Conservation (phyloP, 64 coral and sea anemone genomes). For the Montipora sp. region DNA sequence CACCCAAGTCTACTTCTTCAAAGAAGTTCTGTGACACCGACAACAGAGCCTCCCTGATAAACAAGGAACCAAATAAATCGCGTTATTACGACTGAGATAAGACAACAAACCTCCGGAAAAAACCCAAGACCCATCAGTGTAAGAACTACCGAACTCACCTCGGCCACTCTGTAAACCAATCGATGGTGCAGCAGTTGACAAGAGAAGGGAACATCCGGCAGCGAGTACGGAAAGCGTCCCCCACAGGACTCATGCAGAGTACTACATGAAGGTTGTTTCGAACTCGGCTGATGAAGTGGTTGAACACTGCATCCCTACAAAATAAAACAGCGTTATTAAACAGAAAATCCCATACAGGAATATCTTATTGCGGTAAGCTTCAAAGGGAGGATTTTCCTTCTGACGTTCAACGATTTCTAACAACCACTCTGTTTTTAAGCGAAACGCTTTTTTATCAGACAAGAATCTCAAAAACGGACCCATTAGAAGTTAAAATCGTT, state of each 20-base stretch:
- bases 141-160: slow-evolving; percentile 43
- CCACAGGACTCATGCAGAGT: slow-evolving; percentile 98
- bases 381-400: too few relatives aligned
- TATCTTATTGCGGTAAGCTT: too few relatives aligned
- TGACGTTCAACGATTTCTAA: too few relatives aligned
- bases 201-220: slow-evolving; percentile 98
- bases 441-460: too few relatives aligned
- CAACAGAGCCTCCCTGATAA: slow-evolving; percentile 87
- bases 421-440: too few relatives aligned
- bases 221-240: slow-evolving; percentile 94
- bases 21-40: slow-evolving; percentile 96
- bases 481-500: too few relatives aligned
- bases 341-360: neutral
- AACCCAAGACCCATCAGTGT: neutral
- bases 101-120: neutral
- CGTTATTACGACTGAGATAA: neutral
- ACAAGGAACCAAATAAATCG: neutral
- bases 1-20: slow-evolving; percentile 97
- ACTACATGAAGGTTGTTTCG: slow-evolving; percentile 98
- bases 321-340: neutral
- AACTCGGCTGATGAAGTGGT: slow-evolving; percentile 92
- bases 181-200: slow-evolving; percentile 95
- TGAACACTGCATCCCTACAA: slow-evolving; percentile 91
- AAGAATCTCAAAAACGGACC: too few relatives aligned
- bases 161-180: slow-evolving; percentile 98